Evolutionary conservation across 2,113 vertebrate genomes (phyloP), one percentile per base, ranked within the genome.

Genomic region (Cromileptes altivelis): DNA sequence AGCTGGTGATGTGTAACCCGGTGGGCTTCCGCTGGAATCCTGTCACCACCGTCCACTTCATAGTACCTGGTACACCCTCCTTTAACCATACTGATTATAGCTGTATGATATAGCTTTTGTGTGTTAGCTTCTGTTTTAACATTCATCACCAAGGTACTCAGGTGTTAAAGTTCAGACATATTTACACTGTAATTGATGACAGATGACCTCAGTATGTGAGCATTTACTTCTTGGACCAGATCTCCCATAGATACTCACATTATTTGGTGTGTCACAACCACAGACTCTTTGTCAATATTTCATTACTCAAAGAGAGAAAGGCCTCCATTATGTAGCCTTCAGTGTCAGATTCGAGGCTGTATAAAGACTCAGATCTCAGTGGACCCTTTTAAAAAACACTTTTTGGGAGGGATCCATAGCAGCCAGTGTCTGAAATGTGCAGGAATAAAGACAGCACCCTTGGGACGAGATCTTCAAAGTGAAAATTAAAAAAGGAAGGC

Each of bases 1-100:
- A 96, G 40, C 85, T 92, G 0, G 80, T 95, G 73, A 94, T 99
- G 8, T 99, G 98, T 89, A 97, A 97, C 95, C 97, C 98, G 0
- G 92, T 94, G 52, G 96, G 95, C 11, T 97, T 99, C 65, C 93
- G 80, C 60, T 99, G 98, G 98, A 97, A 95, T 78, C 97, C 97
- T 12, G 81, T 15, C 0, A 96, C 97, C 0, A 78, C 95, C 6
- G 96, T 99, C 77, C 97, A 99, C 88, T 96, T 99, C 0, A 93
- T 99, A 7, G 95, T 99, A 69, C 97, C 98, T 67, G 98, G 98
- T 99, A 65, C 25, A n/a, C 15, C 25, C 65, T n/a, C 52, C 25
- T 37, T 19, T 42, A 18, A 11, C 8, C 11, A 3, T 25, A 7
- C 30, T 53, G 9, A 23, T 9, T 33, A 50, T n/a, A 49, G 11